A percentile compares a stretch with the other conserved stretches of the same genome.
phyloP scores from a whole-genome alignment of 2,797 vertebrate species.

The Prionace glauca region DNA sequence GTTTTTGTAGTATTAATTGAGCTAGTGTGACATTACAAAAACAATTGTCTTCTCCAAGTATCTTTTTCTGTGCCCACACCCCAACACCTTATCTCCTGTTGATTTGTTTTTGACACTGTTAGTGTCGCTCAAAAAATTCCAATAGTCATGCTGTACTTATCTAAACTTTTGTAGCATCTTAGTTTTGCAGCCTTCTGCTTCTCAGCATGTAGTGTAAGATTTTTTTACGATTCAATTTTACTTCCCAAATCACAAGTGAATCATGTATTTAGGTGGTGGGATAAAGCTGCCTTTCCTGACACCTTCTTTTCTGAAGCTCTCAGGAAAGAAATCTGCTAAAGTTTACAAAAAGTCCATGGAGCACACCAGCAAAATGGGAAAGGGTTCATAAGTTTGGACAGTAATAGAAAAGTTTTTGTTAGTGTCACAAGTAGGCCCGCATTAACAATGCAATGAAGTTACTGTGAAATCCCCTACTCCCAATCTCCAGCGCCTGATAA shows the following conservation, averaged over 20 bases:
- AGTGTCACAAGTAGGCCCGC: too few relatives aligned
- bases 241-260: neutral
- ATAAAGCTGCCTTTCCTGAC: neutral
- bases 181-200: too few relatives aligned
- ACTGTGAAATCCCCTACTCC: too few relatives aligned
- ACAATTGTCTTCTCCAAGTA: neutral
- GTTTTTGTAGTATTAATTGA: neutral
- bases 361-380: neutral
- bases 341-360: neutral
- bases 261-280: neutral
- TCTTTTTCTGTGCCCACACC: neutral
- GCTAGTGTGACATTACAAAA: neutral
- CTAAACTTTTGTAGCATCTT: too few relatives aligned
- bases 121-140: too few relatives aligned
- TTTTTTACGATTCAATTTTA: neutral
- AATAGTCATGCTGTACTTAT: too few relatives aligned
- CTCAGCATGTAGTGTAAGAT: too few relatives aligned
- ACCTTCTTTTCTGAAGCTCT: neutral
- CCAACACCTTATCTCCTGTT: neutral
- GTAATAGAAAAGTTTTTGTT: neutral
- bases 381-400: neutral
- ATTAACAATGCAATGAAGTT: too few relatives aligned
- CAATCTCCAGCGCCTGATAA: neutral
- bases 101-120: neutral
- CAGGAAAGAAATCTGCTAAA: neutral